phyloP scores from a whole-genome alignment of 2,113 vertebrate genomes.

The Plotosus lineatus region DNA sequence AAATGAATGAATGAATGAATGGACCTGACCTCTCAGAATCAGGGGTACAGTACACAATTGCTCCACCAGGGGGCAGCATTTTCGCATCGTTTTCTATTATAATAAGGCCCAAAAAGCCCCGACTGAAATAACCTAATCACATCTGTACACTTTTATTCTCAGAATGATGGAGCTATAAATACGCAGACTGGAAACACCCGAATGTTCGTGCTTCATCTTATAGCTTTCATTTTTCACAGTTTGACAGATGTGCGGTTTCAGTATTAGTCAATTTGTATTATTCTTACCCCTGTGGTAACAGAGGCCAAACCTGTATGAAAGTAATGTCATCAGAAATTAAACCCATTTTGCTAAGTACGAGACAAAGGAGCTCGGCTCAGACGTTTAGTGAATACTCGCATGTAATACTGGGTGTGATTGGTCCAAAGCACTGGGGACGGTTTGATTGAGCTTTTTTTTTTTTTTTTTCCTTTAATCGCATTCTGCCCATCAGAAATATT shows the following conservation, averaged over 20 bases:
- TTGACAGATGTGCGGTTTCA: not conserved
- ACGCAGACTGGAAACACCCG: constrained; percentile 3
- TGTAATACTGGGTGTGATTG: not conserved
- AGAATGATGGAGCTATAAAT: not conserved
- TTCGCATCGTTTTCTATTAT: not conserved
- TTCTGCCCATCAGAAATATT: not conserved
- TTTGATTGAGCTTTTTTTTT: too few species aligned
- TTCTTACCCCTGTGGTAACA: not conserved
- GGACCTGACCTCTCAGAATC: not conserved
- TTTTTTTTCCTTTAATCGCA: too few species aligned
- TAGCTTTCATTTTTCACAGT: not conserved
- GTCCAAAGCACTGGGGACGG: not conserved
- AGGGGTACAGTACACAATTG: not conserved
- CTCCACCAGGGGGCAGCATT: constrained; percentile 15
- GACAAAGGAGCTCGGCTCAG: not conserved
- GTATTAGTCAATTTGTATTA: not conserved
- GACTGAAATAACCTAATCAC: not conserved
- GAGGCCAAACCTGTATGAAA: not conserved
- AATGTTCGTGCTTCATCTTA: not conserved
- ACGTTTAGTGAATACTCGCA: not conserved
- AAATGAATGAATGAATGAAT: too few species aligned
- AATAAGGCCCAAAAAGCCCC: not conserved
- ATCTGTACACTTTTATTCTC: not conserved
- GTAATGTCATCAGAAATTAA: not conserved
- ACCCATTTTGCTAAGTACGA: not conserved